A percentile compares a stretch with the other conserved stretches of the same genome.
Evolutionary conservation across 2,888 invertebrate genomes (phyloP).

Genomic region (Rhagophthalmus giganteus): DNA sequence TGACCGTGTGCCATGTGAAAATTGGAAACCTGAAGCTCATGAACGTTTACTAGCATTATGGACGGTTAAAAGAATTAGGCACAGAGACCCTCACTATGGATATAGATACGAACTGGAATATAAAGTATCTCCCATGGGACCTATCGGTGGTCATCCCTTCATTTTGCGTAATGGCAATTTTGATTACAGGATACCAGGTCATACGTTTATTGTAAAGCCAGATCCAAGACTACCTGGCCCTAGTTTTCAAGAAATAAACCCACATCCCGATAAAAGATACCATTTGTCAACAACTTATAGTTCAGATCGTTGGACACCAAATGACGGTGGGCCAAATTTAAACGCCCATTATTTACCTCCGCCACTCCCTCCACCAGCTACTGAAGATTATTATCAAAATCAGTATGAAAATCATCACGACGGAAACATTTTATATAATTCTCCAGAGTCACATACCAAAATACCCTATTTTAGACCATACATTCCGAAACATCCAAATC

Average conservation of each 20-base stretch:
- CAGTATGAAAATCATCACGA: conserved; percentile 8
- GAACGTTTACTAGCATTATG: conserved; percentile 64
- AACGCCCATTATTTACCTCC: conserved; percentile 29
- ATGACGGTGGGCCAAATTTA: conserved; percentile 9
- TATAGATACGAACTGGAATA: conserved; percentile 68
- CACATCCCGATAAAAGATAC: conserved; percentile 3
- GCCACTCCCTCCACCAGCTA: conserved; percentile 10
- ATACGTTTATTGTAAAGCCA: conserved; percentile 65
- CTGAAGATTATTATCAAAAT: conserved; percentile 17
- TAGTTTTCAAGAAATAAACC: conserved; percentile 3
- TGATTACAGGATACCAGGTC: conserved; percentile 59
- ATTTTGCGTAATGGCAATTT: conserved; percentile 53
- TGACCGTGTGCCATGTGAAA: conserved; percentile 25
- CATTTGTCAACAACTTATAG: conserved; percentile 1
- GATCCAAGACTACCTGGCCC: conserved; percentile 25
- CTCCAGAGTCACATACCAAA: conserved; percentile 58
- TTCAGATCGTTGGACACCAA: conserved; percentile 9
- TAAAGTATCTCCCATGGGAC: conserved; percentile 63
- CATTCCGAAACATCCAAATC: not conserved
- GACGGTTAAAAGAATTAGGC: conserved; percentile 70
- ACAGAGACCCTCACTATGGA: conserved; percentile 60
- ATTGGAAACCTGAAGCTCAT: conserved; percentile 39
- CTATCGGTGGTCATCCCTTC: conserved; percentile 44
- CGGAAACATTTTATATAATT: conserved; percentile 43
- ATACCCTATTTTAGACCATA: too few species aligned